These are phyloP conservation scores for Seira sanloemensis DNA, from an alignment of 2,888 invertebrate genomes.

Conservation along the genomic window DNA sequence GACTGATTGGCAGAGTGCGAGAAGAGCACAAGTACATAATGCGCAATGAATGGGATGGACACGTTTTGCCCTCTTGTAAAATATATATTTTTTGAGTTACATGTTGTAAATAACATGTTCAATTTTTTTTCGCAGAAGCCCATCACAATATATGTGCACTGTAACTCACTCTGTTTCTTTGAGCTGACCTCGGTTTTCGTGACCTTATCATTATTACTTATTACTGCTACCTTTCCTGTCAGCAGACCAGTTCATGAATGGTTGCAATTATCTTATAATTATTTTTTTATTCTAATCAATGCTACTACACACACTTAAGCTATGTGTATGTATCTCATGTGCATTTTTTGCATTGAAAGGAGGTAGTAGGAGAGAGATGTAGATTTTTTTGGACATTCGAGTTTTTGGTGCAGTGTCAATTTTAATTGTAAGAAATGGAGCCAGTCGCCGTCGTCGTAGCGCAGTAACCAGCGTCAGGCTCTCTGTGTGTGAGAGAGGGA, in stretches of 20 bases:
- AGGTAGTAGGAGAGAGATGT: too few species aligned
- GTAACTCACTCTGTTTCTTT: not conserved
- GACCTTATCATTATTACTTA: slow-evolving; percentile 53
- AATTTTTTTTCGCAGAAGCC: not conserved
- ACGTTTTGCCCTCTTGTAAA: not conserved
- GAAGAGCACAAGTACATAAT: too few species aligned
- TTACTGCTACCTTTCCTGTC: slow-evolving; percentile 47
- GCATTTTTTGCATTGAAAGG: not conserved
- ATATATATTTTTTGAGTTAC: not conserved
- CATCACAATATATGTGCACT: not conserved
- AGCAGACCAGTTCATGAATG: slow-evolving; percentile 61
- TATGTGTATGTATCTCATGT: not conserved
- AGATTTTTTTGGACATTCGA: not conserved
- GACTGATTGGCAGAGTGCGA: slow-evolving; percentile 8
- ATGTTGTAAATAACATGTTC: not conserved
- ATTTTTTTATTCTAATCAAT: slow-evolving; percentile 51
- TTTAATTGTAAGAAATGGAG: slow-evolving; percentile 6
- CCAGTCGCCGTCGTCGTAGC: too few species aligned
- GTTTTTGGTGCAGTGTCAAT: not conserved
- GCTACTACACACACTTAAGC: slow-evolving; percentile 36
- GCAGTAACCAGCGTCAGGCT: too few species aligned
- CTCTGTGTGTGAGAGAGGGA: too few species aligned
- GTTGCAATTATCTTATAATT: slow-evolving; percentile 57
- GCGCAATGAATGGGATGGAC: not conserved
- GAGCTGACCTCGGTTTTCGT: slow-evolving; percentile 51